Conservation (phyloP, 2,797 vertebrate species). For the Tolypeutes matacus region DNA sequence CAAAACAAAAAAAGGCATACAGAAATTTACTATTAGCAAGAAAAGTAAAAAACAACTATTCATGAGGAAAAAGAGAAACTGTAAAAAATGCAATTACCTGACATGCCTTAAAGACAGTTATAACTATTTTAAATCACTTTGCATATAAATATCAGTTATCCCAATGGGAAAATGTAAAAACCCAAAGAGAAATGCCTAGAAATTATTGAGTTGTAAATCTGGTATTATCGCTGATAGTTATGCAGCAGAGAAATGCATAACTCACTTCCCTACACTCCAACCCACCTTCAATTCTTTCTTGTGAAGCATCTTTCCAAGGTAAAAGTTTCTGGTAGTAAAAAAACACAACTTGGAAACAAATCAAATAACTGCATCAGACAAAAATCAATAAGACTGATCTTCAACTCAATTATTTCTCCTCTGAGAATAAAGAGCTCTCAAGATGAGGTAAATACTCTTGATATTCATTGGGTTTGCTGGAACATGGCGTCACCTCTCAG, state of each 20-base stretch:
- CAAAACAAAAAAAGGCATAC: background rate
- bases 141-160: constrained; percentile 67
- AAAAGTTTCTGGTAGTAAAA: background rate
- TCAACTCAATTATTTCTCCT: constrained; percentile 63
- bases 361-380: constrained; percentile 56
- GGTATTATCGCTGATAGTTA: background rate
- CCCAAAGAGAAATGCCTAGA: constrained; percentile 44
- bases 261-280: background rate
- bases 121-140: constrained; percentile 68
- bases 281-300: background rate
- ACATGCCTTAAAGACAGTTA: constrained; percentile 52
- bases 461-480: background rate
- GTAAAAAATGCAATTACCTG: constrained; percentile 64
- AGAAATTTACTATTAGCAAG: constrained; percentile 33
- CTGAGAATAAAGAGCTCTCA: background rate
- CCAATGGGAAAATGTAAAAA: constrained; percentile 57
- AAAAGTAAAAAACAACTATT: background rate
- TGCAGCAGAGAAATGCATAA: background rate
- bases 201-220: constrained; percentile 35
- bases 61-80: background rate
- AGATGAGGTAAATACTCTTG: background rate
- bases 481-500: background rate
- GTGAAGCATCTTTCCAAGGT: background rate
- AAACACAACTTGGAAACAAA: constrained; percentile 10
- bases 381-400: constrained; percentile 66